phyloP scores from a whole-genome alignment of 2,888 invertebrate species.

The Drosophila picticornis region DNA sequence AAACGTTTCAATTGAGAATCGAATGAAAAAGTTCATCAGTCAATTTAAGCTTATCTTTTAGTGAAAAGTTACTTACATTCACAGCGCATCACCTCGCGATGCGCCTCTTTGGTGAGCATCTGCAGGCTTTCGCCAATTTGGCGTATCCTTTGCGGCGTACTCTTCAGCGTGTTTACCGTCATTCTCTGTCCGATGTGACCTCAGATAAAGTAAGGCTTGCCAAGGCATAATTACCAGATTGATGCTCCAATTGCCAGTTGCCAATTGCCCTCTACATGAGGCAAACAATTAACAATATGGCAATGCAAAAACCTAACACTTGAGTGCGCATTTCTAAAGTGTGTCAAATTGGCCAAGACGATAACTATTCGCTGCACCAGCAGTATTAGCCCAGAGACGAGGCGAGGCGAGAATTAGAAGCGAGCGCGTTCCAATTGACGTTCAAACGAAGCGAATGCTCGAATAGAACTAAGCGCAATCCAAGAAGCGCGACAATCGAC shows the following conservation, averaged over 20 bases:
- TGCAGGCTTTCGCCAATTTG: conserved; percentile 73
- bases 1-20: background rate
- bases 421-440: conserved; percentile 47
- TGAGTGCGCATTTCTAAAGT: conserved; percentile 78
- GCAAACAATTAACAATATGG: conserved; percentile 77
- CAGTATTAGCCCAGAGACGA: conserved; percentile 2
- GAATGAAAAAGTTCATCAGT: background rate
- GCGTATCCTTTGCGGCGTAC: conserved; percentile 65
- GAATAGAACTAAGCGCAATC: conserved; percentile 69
- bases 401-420: background rate
- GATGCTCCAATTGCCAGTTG: conserved; percentile 15
- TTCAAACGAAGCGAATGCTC: conserved; percentile 66
- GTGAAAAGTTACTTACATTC: conserved; percentile 74
- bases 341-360: conserved; percentile 5
- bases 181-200: conserved; percentile 17
- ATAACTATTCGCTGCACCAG: background rate
- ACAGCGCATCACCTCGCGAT: conserved; percentile 64
- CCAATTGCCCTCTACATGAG: conserved; percentile 61
- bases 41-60: background rate
- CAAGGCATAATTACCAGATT: conserved; percentile 30
- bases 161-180: conserved; percentile 49
- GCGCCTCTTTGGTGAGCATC: conserved; percentile 79
- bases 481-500: conserved; percentile 41
- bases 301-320: conserved; percentile 78
- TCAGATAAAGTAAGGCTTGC: conserved; percentile 5